Base-by-base conservation (phyloP, 2,113 vertebrate genomes). In the Myotis davidii region DNA sequence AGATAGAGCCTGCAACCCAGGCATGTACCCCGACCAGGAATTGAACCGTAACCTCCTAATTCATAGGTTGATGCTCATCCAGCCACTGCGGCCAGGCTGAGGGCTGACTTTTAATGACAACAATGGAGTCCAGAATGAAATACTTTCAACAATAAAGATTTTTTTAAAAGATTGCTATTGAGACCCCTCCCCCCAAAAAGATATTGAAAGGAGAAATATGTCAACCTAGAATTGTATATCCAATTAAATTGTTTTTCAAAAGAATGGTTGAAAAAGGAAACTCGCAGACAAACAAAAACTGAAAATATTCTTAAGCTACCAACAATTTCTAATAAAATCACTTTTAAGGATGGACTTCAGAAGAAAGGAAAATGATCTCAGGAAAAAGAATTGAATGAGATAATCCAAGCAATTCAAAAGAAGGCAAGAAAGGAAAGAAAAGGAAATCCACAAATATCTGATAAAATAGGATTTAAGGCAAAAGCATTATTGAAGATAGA, bases 281-380 rank as follows among this genome's bases (percentile, higher is more conserved):
- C 42, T 67, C 86, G 2, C 9, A 56, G 39, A 64, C 4, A 78
- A 52, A 72, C 42, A 83, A 88, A 85, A 85, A 32, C 27, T 61
- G 9, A 74, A 85, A 86, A 23, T 32, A 8, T 83, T 92, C 17
- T 11, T 45, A 84, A 88, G 21, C 32, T 85, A 86, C 29, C 29
- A 67, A 52, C 0, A 65, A 32, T 89, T 83, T 14, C 84, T 94
- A 95, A 84, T 23, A 87, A 89, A 96, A 83, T 59, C n/a, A 59
- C 7, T 56, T 67, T 12, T 67, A 87, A 79, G n/a, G 12, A 37
- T 45, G 6, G 21, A 70, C 9, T 81, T 77, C 20, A 54, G 56
- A 82, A 84, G 48, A 9, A 79, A 89, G 42, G 17, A 85, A 67
- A 72, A 78, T 69, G 59, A 86, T 87, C 20, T 83, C 11, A 61